Percentiles rank a stretch among this genome's conserved stretches.
phyloP scores from a whole-genome alignment of 2,797 vertebrate genomes.

The Chiroxiphia lanceolata region DNA sequence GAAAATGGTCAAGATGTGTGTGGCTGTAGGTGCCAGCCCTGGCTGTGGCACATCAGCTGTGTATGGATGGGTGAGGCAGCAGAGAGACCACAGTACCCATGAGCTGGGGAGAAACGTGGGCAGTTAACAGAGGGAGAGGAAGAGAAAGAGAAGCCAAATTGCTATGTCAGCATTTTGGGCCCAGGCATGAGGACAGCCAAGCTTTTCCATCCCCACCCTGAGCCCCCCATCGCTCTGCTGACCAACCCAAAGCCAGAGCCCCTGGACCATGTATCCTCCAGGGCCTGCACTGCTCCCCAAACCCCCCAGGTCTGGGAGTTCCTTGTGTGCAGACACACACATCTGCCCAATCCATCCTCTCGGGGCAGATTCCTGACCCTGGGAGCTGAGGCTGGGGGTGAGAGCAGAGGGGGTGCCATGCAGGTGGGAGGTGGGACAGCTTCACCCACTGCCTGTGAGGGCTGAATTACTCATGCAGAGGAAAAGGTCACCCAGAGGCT shows the following conservation, averaged over 20 bases:
- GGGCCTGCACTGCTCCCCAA: neutral
- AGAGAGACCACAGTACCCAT: rapidly evolving
- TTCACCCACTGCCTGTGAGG: neutral
- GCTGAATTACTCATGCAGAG: neutral
- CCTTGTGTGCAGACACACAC: neutral
- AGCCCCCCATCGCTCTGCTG: neutral
- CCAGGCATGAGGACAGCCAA: neutral
- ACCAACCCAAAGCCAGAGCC: neutral
- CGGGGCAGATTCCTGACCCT: neutral
- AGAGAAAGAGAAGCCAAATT: neutral
- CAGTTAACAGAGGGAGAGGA: neutral
- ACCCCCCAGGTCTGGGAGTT: neutral
- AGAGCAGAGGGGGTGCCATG: rapidly evolving
- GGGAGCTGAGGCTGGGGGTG: neutral
- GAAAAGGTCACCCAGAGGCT: neutral
- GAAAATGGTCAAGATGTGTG: neutral
- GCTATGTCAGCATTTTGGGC: rapidly evolving
- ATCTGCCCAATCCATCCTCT: neutral
- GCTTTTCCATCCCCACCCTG: neutral
- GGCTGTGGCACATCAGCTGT: rapidly evolving
- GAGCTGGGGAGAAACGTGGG: neutral
- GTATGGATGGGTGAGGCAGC: neutral
- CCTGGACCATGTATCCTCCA: rapidly evolving
- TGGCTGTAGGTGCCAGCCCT: neutral
- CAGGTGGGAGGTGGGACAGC: neutral